Evolutionary conservation across 2,888 invertebrate genomes (phyloP), one percentile per base, ranked within the genome.

Genomic region (Pheosia gnoma): DNA sequence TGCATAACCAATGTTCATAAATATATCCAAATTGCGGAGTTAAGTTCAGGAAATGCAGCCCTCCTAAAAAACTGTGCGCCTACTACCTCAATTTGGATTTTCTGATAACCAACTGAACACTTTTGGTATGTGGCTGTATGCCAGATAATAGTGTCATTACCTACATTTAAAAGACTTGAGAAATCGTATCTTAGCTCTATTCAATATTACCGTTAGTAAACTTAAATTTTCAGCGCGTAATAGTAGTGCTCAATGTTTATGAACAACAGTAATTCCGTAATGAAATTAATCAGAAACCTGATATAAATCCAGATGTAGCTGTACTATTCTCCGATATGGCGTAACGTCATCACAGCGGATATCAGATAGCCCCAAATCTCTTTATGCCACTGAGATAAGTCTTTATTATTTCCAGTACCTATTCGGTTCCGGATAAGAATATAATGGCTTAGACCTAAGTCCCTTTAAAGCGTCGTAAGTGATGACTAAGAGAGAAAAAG

Each of bases 291-390:
- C 52, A 52, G 10, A 52, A 36, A 3, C 8, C 8, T 36, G 9
- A 52, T 37, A 52, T 36, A 52, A 37, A 52, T 52, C 52, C 36
- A 36, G 36, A 8, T 47, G n/a, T 47, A 54, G 51, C 7, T 58
- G 55, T 8, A 52, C 52, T 52, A 36, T 36, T 52, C 52, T 36
- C 52, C 4, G 47, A 47, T 47, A 47, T 5, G 38, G n/a, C 37
- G 49, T 38, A 8, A n/a, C 36, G 53, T 53, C 41, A 53, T 53
- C 49, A 53, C 43, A 45, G 55, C 60, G 55, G 60, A 37, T 37
- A 45, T 56, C 49, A 45, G 57, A 57, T 57, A 57, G 36, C 36
- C 13, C 25, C 25, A 43, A 57, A 57, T 45, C 45, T 36, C 57
- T 57, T 57, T 36, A 45, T 45, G 13, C 5, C 38, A 54, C 9